Percentiles rank a stretch among this genome's conserved stretches.
These are phyloP conservation scores for Lota lota DNA, from an alignment of 2,113 vertebrate species.

Conservation along the genomic window DNA sequence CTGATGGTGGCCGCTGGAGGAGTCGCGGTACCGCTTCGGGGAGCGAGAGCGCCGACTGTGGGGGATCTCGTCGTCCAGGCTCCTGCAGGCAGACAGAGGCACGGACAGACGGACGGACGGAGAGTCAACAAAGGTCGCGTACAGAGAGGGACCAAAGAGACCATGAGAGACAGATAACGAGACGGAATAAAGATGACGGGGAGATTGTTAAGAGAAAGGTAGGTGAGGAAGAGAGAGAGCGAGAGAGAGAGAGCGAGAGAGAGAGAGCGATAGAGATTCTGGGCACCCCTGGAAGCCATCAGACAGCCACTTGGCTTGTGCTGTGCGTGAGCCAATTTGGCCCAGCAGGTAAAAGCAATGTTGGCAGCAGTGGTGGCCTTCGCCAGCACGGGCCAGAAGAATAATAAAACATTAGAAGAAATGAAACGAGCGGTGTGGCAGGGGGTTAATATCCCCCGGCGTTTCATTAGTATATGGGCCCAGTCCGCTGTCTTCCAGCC, in stretches of 20 bases:
- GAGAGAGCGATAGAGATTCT: background rate
- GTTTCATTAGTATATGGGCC: conserved; percentile 63
- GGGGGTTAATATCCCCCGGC: background rate
- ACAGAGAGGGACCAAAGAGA: background rate
- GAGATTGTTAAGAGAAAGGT: no score
- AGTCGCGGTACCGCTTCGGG: conserved; percentile 88
- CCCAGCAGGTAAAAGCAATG: conserved; percentile 51
- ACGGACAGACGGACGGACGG: conserved; percentile 9
- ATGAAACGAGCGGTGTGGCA: no score
- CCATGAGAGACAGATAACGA: no score
- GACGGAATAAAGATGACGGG: no score
- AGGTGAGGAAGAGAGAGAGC: background rate
- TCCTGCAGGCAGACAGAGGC: conserved; percentile 71
- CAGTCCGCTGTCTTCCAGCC: conserved; percentile 32
- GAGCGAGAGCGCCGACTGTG: conserved; percentile 90
- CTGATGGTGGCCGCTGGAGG: conserved; percentile 75
- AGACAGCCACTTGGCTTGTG: conserved; percentile 28
- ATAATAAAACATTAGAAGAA: background rate
- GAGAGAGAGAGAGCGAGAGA: background rate
- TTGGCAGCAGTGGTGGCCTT: conserved; percentile 55
- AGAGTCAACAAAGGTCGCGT: background rate
- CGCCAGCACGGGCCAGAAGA: conserved; percentile 24
- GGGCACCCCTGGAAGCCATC: background rate
- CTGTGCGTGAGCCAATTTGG: conserved; percentile 14
- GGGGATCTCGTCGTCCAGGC: conserved; percentile 97